Evolutionary conservation across 2,888 invertebrate genomes (phyloP).

Genomic region (Phrixothrix hirtus): DNA sequence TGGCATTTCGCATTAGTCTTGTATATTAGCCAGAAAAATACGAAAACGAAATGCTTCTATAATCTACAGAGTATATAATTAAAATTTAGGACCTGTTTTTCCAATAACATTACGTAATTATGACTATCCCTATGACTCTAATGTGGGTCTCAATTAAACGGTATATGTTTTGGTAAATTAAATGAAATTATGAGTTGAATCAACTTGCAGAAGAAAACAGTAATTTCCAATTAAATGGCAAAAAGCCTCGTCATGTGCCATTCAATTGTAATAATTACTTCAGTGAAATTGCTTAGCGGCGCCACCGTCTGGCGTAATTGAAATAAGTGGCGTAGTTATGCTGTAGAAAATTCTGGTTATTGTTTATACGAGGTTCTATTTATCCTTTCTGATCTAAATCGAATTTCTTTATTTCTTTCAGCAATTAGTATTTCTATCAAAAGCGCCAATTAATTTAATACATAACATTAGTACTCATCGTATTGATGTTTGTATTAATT

Average conservation of each 20-base stretch:
- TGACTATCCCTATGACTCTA: too few relatives aligned
- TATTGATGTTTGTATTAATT: too few relatives aligned
- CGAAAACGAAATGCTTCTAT: too few relatives aligned
- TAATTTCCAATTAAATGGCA: neutral
- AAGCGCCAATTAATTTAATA: too few relatives aligned
- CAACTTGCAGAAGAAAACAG: neutral
- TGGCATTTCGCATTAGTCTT: too few relatives aligned
- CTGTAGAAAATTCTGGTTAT: constrained; percentile 21
- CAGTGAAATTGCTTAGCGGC: constrained; percentile 27
- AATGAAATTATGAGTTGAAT: neutral
- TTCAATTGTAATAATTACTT: constrained; percentile 43
- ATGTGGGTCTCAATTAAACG: too few relatives aligned
- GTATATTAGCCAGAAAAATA: too few relatives aligned
- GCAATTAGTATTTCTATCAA: too few relatives aligned
- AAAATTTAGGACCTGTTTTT: too few relatives aligned
- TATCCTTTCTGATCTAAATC: constrained; percentile 3
- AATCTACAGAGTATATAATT: too few relatives aligned
- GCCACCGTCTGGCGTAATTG: constrained; percentile 32
- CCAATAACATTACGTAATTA: too few relatives aligned
- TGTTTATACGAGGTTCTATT: constrained; percentile 17
- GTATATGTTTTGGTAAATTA: constrained; percentile 1
- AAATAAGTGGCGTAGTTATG: constrained; percentile 29
- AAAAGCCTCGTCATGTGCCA: constrained; percentile 40
- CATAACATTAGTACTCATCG: too few relatives aligned
- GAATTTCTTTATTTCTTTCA: neutral